Conservation (phyloP, 64 coral and sea anemone genomes). For the Actinia tenebrosa region DNA sequence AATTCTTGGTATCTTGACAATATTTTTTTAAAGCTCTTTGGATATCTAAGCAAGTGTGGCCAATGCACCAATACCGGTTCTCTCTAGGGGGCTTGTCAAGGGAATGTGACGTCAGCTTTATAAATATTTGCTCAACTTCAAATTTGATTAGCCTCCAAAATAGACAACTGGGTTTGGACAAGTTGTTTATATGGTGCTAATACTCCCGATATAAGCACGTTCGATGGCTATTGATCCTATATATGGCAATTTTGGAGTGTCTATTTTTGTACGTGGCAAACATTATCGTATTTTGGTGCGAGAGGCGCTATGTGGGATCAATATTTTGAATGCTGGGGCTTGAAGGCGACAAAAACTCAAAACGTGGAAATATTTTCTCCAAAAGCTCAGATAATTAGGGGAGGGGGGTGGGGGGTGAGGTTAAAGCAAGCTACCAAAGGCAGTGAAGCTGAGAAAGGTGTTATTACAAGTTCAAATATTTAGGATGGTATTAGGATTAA, state of each 20-base stretch:
- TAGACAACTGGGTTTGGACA: not conserved
- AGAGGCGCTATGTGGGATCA: not conserved
- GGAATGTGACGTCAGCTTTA: not conserved
- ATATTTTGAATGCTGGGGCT: not conserved
- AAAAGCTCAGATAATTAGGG: no score
- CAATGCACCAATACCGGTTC: not conserved
- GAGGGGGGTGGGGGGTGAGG: not conserved
- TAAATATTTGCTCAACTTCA: not conserved
- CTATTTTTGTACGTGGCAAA: not conserved
- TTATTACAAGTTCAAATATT: not conserved
- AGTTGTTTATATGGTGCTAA: constrained; percentile 4
- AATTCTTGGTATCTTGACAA: not conserved
- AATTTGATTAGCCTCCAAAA: not conserved
- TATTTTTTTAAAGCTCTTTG: not conserved
- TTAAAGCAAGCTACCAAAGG: no score
- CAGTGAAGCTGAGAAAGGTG: not conserved
- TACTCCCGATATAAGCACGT: not conserved
- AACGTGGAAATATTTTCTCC: not conserved
- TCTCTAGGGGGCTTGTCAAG: not conserved
- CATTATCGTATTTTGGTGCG: not conserved
- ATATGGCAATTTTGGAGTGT: not conserved
- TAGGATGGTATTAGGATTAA: not conserved
- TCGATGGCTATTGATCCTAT: not conserved
- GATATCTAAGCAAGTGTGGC: not conserved
- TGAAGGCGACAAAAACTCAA: not conserved